Evolutionary conservation across 2,888 invertebrate species (phyloP).

Genomic region (Gymnoscelis rufifasciata): DNA sequence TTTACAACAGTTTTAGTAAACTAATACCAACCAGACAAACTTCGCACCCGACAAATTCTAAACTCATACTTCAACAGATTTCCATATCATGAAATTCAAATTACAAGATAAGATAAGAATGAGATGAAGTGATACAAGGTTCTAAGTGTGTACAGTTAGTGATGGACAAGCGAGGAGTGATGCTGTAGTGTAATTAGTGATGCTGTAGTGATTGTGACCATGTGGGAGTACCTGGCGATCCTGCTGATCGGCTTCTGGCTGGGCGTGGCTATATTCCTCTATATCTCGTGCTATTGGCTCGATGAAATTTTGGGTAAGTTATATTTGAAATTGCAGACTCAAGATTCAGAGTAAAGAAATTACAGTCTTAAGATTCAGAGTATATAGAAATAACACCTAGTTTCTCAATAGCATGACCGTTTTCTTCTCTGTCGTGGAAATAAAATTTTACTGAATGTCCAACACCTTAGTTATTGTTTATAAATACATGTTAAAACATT

Average conservation of each 20-base stretch:
- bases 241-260: constrained; percentile 72
- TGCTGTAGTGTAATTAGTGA: constrained; percentile 23
- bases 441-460: no score
- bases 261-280: constrained; percentile 71
- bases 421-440: no score
- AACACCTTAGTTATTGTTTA: no score
- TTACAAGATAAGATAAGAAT: constrained; percentile 15
- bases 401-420: no score
- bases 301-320: constrained; percentile 82
- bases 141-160: background rate
- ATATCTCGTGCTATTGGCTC: constrained; percentile 77
- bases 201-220: constrained; percentile 26
- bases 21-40: no score
- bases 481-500: no score
- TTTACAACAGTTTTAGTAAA: no score
- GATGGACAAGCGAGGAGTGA: constrained; percentile 12
- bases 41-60: background rate
- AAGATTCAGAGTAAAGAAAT: no score
- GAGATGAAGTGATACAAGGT: constrained; percentile 10
- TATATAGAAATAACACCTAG: no score
- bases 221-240: constrained; percentile 70
- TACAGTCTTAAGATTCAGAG: no score
- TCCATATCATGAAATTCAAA: constrained; percentile 6
- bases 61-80: constrained; percentile 22
- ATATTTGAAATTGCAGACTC: background rate